Base-by-base conservation (phyloP, 2,113 vertebrate genomes). In the Peromyscus maniculatus region DNA sequence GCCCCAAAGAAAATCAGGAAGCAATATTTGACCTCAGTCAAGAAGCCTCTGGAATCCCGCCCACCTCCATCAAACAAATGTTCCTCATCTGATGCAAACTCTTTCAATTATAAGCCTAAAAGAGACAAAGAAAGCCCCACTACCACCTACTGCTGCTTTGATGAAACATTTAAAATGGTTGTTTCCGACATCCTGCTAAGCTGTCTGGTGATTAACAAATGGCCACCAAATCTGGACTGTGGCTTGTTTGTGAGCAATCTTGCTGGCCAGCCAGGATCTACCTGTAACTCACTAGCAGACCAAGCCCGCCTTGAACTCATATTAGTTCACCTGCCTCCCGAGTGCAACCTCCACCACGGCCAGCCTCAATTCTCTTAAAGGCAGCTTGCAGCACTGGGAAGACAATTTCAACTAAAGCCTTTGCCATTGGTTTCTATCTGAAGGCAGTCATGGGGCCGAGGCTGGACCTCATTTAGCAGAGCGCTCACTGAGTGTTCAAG, bases 61-160 rank as follows among this genome's bases (percentile, higher is more conserved):
- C 28, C 17, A 74, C 22, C 91, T 36, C 33, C 86, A 72, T 82
- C 71, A 90, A 84, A 95, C 97, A 93, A 97, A 93, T 93, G 97
- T 97, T 98, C 95, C 91, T 96, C 91, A 98, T 97, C 96, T 97
- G 89, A 46, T 74, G 72, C 82, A 91, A 95, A 62, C 74, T 95
- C 91, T 95, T 96, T 96, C 97, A 93, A 96, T 94, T 83, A 96
- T 26, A 94, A 11, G 93, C 78, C 89, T 96, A 94, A 83, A 94
- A 91, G 89, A 97, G 74, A 97, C 87, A 97, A 97, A 97, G 88
- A 84, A 94, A 92, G 7, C 46, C 52, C 91, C 88, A 75, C 92
- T 92, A 52, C 95, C 93, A 97, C 91, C 97, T 91, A 94, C 83
- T 89, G 89, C 71, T 77, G 69, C 87, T 87, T 83, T 82, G 39